phyloP scores from a whole-genome alignment of 2,113 vertebrate species.

The Bettongia penicillata region DNA sequence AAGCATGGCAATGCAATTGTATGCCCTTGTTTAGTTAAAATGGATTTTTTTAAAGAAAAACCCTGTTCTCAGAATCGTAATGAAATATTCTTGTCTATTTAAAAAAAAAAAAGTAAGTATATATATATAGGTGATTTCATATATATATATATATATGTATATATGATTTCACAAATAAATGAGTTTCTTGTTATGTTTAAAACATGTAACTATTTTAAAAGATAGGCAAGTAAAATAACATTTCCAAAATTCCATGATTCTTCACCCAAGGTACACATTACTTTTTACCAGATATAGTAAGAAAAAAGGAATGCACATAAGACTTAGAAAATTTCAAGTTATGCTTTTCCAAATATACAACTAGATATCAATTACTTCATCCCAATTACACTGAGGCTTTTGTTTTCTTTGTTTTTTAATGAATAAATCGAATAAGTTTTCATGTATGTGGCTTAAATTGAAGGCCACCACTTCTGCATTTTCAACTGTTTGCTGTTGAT shows the following conservation, averaged over 20 bases:
- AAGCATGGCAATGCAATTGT: conserved; percentile 81
- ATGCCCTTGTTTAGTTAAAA: conserved; percentile 85
- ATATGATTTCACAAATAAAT: conserved; percentile 66
- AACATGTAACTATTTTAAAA: no score
- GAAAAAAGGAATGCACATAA: not conserved
- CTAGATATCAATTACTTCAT: not conserved
- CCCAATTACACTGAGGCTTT: not conserved
- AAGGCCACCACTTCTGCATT: not conserved
- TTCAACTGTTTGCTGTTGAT: not conserved
- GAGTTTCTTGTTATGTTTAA: conserved; percentile 44
- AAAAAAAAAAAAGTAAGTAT: conserved; percentile 72
- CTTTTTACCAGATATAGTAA: not conserved
- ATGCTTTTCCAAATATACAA: not conserved
- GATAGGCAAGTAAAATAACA: not conserved
- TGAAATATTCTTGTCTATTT: conserved; percentile 73
- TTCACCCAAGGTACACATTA: not conserved
- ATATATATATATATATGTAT: no score
- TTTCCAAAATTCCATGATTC: not conserved
- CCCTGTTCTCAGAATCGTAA: conserved; percentile 72
- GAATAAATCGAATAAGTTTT: not conserved
- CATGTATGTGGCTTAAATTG: not conserved
- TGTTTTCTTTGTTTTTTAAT: not conserved
- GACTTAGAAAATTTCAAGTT: not conserved
- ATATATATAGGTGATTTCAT: no score
- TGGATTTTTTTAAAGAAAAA: conserved; percentile 17